Percentiles rank a stretch among this genome's conserved stretches.
Evolutionary conservation across 2,888 invertebrate species (phyloP).

Genomic region (Encarsia formosa): DNA sequence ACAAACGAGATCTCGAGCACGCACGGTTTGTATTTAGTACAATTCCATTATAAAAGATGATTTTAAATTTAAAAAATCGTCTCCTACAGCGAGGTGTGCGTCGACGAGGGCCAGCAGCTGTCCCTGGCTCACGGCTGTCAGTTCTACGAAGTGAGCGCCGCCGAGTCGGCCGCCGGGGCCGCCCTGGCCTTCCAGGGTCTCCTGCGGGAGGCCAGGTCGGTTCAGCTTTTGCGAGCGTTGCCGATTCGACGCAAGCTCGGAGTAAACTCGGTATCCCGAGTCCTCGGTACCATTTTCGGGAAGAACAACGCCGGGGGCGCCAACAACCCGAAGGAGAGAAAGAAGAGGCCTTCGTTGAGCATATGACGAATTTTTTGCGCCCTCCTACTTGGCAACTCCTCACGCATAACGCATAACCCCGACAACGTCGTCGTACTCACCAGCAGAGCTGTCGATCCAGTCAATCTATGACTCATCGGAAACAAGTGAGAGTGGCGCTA

Average conservation of each 20-base stretch:
- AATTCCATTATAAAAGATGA: too few relatives aligned
- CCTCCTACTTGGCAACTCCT: constrained; percentile 44
- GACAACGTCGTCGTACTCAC: constrained; percentile 44
- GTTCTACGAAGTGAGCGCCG: constrained; percentile 81
- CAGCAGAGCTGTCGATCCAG: constrained; percentile 45
- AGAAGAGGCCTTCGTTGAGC: constrained; percentile 73
- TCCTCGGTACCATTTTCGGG: constrained; percentile 75
- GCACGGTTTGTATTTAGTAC: constrained; percentile 65
- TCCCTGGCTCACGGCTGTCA: constrained; percentile 75
- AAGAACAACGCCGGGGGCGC: constrained; percentile 57
- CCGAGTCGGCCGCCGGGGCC: constrained; percentile 77
- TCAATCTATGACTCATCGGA: constrained; percentile 40
- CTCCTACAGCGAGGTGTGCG: constrained; percentile 65
- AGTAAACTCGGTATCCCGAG: constrained; percentile 74
- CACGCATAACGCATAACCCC: constrained; percentile 41
- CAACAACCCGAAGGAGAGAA: constrained; percentile 60
- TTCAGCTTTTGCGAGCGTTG: constrained; percentile 64
- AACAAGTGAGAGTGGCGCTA: constrained; percentile 25
- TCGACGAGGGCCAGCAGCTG: constrained; percentile 75
- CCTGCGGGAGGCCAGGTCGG: constrained; percentile 71
- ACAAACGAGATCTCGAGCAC: constrained; percentile 77
- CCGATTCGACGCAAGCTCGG: constrained; percentile 70
- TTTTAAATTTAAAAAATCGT: too few relatives aligned
- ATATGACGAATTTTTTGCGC: constrained; percentile 58
- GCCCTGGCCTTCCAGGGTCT: constrained; percentile 76